Evolutionary conservation across 2,888 invertebrate genomes (phyloP).

Genomic region (Bellardia pandia): DNA sequence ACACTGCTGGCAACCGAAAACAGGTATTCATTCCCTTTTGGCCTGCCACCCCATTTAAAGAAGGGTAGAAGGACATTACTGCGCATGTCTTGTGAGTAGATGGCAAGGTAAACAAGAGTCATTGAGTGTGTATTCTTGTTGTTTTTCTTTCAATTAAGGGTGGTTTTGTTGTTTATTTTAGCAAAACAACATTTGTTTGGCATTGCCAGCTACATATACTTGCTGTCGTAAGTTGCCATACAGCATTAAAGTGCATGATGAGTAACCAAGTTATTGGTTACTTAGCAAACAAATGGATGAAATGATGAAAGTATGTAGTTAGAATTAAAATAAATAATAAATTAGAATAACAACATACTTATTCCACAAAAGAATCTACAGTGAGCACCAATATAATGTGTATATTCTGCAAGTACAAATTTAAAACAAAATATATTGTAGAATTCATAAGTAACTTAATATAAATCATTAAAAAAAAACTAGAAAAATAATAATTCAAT

Average conservation of each 20-base stretch:
- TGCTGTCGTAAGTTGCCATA: neutral
- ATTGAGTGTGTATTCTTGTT: neutral
- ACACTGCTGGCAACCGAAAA: constrained; percentile 37
- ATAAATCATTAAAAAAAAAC: too few species aligned
- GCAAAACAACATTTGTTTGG: constrained; percentile 16
- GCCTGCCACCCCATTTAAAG: neutral
- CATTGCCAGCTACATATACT: constrained; percentile 30
- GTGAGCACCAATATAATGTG: too few species aligned
- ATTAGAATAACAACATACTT: too few species aligned
- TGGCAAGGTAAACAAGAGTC: neutral
- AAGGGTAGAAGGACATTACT: constrained; percentile 31
- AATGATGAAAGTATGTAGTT: too few species aligned
- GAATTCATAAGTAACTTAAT: too few species aligned
- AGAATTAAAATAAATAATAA: too few species aligned
- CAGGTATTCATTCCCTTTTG: neutral
- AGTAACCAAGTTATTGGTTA: neutral
- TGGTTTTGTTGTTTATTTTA: constrained; percentile 51
- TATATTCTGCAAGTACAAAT: too few species aligned
- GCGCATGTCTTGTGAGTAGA: constrained; percentile 50
- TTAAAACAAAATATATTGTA: too few species aligned
- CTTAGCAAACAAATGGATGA: too few species aligned
- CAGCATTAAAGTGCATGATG: neutral
- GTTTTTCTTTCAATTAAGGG: constrained; percentile 42
- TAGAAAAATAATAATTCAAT: too few species aligned
- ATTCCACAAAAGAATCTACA: too few species aligned